Conservation (phyloP, 2,113 vertebrate species). For the Dendrocopos noguchii region DNA sequence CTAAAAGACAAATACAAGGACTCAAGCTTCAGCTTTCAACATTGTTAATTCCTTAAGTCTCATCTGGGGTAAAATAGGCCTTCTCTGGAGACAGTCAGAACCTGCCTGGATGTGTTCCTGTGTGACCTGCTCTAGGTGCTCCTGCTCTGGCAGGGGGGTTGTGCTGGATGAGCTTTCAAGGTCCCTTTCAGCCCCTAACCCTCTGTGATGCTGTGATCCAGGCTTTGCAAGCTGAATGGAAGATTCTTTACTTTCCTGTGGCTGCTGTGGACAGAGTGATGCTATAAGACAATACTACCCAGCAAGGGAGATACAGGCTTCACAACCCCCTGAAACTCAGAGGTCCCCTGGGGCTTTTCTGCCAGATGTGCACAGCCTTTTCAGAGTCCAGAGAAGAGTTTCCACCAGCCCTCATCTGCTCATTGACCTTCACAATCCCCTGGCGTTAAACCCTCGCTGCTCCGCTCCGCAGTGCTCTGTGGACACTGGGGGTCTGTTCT, state of each 20-base stretch:
- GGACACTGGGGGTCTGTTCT: not conserved
- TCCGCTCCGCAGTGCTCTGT: not conserved
- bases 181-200: no score
- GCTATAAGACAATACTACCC: slow-evolving; percentile 2
- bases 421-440: slow-evolving; percentile 28
- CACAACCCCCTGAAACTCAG: not conserved
- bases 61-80: not conserved
- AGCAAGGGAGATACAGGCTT: not conserved
- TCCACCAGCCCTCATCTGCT: slow-evolving; percentile 42
- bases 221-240: not conserved
- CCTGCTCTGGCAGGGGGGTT: no score
- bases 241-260: slow-evolving; percentile 15
- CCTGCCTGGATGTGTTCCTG: no score
- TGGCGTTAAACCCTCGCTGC: slow-evolving; percentile 11
- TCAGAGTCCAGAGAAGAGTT: slow-evolving; percentile 26
- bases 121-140: no score
- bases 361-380: slow-evolving; percentile 42
- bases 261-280: not conserved
- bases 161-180: no score
- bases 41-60: not conserved
- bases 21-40: not conserved
- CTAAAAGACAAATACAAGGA: not conserved
- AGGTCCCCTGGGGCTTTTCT: not conserved
- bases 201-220: not conserved
- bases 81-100: no score